phyloP scores from a whole-genome alignment of 2,888 invertebrate species.

The Hypomecis punctinalis region DNA sequence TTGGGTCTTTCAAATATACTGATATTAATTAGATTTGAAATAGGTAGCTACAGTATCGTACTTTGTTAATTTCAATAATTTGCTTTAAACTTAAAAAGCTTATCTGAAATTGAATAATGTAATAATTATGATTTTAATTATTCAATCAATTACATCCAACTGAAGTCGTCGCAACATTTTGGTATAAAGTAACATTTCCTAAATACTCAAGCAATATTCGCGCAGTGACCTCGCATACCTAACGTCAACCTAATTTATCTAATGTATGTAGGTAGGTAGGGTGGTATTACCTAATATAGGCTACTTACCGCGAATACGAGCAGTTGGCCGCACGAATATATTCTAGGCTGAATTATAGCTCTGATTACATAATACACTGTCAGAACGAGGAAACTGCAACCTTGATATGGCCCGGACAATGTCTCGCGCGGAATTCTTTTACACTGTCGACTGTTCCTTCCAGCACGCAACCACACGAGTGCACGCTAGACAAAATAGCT shows the following conservation, averaged over 20 bases:
- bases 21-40: too few species aligned
- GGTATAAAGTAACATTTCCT: conserved; percentile 14
- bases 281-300: conserved; percentile 23
- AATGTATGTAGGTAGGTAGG: conserved; percentile 17
- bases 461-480: conserved; percentile 36
- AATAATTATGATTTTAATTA: conserved; percentile 2
- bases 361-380: conserved; percentile 44
- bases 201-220: conserved; percentile 17
- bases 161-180: conserved; percentile 6
- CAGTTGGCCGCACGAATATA: conserved; percentile 36
- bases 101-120: conserved; percentile 1
- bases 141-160: conserved; percentile 18
- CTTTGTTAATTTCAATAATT: conserved; percentile 12
- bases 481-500: conserved; percentile 5
- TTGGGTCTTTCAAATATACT: too few species aligned
- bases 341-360: conserved; percentile 41
- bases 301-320: conserved; percentile 24
- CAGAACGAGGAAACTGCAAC: conserved; percentile 45
- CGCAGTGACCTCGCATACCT: conserved; percentile 27
- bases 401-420: conserved; percentile 38
- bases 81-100: conserved; percentile 14
- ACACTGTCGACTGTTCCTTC: conserved; percentile 27
- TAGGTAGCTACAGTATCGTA: too few species aligned
- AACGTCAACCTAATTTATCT: conserved; percentile 31
- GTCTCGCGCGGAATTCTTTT: conserved; percentile 39